Conservation (phyloP, 2,888 invertebrate genomes). For the Leptinotarsa juncta region DNA sequence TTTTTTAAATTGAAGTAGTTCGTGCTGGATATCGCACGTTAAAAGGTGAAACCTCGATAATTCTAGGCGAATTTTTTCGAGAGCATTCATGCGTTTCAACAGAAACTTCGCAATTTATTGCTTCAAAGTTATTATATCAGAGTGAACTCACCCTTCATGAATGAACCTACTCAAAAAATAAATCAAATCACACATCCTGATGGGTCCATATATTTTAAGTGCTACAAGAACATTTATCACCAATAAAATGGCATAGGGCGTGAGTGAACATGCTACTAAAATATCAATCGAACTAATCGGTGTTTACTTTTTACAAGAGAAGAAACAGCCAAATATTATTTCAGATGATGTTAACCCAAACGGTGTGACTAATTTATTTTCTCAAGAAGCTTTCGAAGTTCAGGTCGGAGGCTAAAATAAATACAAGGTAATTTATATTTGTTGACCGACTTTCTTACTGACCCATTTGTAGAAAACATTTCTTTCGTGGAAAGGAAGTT, state of each 20-base stretch:
- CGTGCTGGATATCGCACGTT: too few species aligned
- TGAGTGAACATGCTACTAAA: neutral
- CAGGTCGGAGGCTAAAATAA: neutral
- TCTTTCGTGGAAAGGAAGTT: too few species aligned
- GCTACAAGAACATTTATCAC: neutral
- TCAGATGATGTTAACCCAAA: neutral
- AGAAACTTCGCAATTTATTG: too few species aligned
- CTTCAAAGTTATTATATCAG: too few species aligned
- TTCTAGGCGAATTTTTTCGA: too few species aligned
- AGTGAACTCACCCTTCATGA: too few species aligned
- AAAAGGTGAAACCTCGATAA: too few species aligned
- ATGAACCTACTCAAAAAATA: neutral
- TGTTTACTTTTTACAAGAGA: neutral
- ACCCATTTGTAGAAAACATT: too few species aligned
- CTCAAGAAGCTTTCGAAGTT: neutral
- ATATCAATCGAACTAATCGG: conserved; percentile 1
- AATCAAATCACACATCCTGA: neutral
- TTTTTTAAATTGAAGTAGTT: too few species aligned
- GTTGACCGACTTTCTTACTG: neutral
- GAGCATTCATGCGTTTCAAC: too few species aligned
- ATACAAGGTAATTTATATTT: neutral
- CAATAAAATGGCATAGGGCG: neutral
- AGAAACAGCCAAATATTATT: neutral
- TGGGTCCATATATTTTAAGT: neutral
- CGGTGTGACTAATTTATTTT: neutral